These are phyloP conservation scores for Euura lappo DNA, from an alignment of 1,140 invertebrate species.

Conservation along the genomic window DNA sequence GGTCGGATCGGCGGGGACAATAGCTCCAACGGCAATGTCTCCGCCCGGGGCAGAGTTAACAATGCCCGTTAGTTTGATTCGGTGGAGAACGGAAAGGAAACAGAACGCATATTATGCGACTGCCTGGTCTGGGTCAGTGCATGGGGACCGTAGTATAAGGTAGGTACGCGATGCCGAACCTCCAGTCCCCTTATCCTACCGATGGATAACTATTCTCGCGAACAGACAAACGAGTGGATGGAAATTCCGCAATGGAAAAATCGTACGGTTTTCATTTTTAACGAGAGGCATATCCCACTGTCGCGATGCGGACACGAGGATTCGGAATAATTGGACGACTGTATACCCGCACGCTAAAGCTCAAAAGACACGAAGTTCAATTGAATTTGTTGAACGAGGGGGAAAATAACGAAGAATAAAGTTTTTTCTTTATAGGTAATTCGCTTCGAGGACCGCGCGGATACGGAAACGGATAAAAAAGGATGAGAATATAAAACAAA, in stretches of 20 bases:
- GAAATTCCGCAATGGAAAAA: not conserved
- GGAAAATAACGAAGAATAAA: slow-evolving; percentile 17
- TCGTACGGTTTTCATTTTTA: too few species aligned
- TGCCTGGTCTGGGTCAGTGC: too few species aligned
- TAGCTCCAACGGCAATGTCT: slow-evolving; percentile 26
- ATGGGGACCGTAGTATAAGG: too few species aligned
- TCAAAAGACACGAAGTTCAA: not conserved
- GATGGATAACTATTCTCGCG: too few species aligned
- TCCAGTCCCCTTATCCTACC: too few species aligned
- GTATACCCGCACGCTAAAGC: too few species aligned
- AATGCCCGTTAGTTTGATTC: slow-evolving; percentile 34
- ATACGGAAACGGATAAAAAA: slow-evolving; percentile 15
- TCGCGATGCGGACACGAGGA: too few species aligned
- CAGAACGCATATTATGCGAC: not conserved
- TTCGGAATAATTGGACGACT: too few species aligned
- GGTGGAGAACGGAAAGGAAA: slow-evolving; percentile 14
- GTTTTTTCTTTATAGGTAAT: too few species aligned
- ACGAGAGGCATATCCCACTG: too few species aligned
- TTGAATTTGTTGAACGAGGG: not conserved
- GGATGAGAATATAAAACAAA: not conserved
- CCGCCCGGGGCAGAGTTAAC: slow-evolving; percentile 26
- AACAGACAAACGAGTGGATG: not conserved
- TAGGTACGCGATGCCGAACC: too few species aligned
- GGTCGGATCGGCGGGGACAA: slow-evolving; percentile 7
- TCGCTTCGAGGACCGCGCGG: not conserved